Percentiles rank a stretch among this genome's conserved stretches.
Evolutionary conservation across 2,113 vertebrate species (phyloP).

Genomic region (Lasiurus cinereus): DNA sequence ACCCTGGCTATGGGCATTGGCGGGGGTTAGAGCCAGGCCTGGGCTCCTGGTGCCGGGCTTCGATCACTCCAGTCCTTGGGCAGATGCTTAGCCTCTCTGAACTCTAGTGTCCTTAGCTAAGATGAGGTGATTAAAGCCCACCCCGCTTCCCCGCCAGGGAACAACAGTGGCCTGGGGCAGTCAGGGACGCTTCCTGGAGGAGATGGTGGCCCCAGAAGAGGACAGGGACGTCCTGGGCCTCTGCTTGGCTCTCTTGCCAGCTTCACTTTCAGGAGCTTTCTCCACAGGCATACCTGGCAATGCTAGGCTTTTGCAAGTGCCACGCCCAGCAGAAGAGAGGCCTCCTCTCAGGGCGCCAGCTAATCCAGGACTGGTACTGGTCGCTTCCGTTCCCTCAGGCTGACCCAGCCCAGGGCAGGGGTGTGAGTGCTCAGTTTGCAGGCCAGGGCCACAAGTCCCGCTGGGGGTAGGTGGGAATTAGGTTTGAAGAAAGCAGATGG

Average conservation of each 20-base stretch:
- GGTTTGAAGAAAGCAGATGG: background rate
- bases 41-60: too few relatives aligned
- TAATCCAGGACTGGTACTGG: fast-evolving
- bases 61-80: background rate
- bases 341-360: background rate
- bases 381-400: fast-evolving
- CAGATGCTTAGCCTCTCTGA: background rate
- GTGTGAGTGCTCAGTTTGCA: background rate
- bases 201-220: background rate
- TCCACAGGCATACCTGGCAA: too few relatives aligned
- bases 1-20: background rate
- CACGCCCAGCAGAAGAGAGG: background rate
- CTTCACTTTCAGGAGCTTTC: background rate
- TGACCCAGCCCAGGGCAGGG: background rate
- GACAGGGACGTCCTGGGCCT: background rate
- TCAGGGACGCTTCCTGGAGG: background rate
- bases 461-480: background rate
- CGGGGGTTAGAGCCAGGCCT: background rate
- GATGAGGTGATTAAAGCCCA: background rate
- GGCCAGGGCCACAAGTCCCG: background rate
- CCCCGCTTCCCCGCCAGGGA: background rate
- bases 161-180: background rate
- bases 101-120: background rate
- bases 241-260: background rate
- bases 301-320: fast-evolving